Percentiles rank a stretch among this genome's conserved stretches.
phyloP scores from a whole-genome alignment of 2,888 invertebrate genomes.

The Eupsilia transversa region DNA sequence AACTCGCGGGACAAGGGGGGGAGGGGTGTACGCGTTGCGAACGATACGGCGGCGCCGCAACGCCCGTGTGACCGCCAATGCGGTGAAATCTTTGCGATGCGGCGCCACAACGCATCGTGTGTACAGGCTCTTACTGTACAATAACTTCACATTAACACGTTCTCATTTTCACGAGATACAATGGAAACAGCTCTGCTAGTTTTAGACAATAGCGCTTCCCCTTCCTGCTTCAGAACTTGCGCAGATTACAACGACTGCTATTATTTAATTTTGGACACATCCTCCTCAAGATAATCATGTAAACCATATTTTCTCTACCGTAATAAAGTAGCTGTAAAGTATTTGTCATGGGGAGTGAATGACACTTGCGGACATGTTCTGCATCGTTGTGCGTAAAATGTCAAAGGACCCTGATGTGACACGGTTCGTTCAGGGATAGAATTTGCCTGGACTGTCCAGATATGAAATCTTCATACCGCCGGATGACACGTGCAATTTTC shows the following conservation, averaged over 20 bases:
- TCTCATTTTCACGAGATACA: slow-evolving; percentile 43
- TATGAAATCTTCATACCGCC: not conserved
- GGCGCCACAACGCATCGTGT: no score
- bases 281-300: slow-evolving; percentile 59
- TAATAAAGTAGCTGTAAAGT: slow-evolving; percentile 38
- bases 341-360: slow-evolving; percentile 57
- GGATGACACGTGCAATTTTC: not conserved
- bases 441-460: not conserved
- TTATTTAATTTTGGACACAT: slow-evolving; percentile 66
- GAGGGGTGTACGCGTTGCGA: no score
- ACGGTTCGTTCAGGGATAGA: not conserved
- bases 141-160: not conserved
- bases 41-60: no score
- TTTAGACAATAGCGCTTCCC: slow-evolving; percentile 86
- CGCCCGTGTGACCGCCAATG: no score
- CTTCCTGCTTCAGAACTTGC: slow-evolving; percentile 81
- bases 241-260: slow-evolving; percentile 60
- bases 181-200: slow-evolving; percentile 76
- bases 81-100: no score
- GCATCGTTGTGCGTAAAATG: slow-evolving; percentile 34
- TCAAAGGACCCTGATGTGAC: slow-evolving; percentile 19
- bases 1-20: no score
- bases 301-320: slow-evolving; percentile 39
- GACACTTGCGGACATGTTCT: slow-evolving; percentile 45
- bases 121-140: no score